phyloP scores from a whole-genome alignment of 2,113 vertebrate species.

The Arothron firmamentum region DNA sequence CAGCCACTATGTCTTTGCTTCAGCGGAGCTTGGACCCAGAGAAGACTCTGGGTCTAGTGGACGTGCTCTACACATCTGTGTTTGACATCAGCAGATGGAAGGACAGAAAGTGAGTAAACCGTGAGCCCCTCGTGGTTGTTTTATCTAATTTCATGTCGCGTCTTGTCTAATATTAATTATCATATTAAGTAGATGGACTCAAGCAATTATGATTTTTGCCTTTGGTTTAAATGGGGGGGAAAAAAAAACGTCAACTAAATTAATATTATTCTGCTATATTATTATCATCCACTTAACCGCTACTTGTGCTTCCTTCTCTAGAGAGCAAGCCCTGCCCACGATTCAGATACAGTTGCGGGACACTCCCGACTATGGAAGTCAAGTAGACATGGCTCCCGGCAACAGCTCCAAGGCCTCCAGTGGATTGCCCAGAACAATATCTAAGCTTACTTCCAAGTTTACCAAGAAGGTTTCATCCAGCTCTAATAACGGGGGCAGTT shows the following conservation, averaged over 20 bases:
- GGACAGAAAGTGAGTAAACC: slow-evolving; percentile 82
- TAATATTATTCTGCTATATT: too few relatives aligned
- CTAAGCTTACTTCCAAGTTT: slow-evolving; percentile 95
- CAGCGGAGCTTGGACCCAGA: slow-evolving; percentile 96
- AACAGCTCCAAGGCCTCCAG: slow-evolving; percentile 86
- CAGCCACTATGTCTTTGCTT: slow-evolving; percentile 96
- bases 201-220: too few relatives aligned
- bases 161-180: too few relatives aligned
- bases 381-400: slow-evolving; percentile 81
- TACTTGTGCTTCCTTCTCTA: slow-evolving; percentile 45
- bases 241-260: too few relatives aligned
- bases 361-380: slow-evolving; percentile 81
- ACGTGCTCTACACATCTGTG: slow-evolving; percentile 94
- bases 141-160: too few relatives aligned
- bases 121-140: background rate
- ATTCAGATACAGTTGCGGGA: slow-evolving; percentile 97
- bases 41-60: slow-evolving; percentile 94
- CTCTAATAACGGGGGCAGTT: slow-evolving; percentile 80
- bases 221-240: too few relatives aligned
- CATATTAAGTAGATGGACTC: too few relatives aligned
- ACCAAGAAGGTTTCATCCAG: slow-evolving; percentile 91
- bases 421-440: slow-evolving; percentile 94
- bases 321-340: slow-evolving; percentile 91
- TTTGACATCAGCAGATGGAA: slow-evolving; percentile 93
- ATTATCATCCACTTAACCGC: too few relatives aligned